Conservation (phyloP, 2,113 vertebrate genomes). For the Okapia johnstoni region DNA sequence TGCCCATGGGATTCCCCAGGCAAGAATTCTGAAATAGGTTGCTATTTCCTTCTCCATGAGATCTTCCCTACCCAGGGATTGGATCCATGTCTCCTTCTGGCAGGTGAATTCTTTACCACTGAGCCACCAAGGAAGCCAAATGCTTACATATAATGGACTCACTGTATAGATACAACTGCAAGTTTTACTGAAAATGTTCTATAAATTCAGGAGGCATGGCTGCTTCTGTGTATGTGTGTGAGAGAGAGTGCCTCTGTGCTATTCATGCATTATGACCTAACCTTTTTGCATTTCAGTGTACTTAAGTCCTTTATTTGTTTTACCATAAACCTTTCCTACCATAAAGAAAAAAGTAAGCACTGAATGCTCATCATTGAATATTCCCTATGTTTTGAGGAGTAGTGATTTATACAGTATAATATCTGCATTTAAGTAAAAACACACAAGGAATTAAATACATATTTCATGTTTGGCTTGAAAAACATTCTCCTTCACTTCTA, state of each 20-base stretch:
- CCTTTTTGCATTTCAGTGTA: neutral
- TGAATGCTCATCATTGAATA: neutral
- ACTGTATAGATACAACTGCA: neutral
- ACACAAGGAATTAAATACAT: neutral
- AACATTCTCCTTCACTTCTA: neutral
- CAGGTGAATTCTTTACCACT: no score
- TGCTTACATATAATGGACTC: neutral
- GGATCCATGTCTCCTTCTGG: no score
- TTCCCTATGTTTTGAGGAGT: neutral
- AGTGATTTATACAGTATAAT: neutral
- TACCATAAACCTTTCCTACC: neutral
- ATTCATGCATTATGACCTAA: neutral
- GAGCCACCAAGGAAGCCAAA: neutral
- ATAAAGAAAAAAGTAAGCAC: neutral
- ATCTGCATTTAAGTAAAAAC: constrained; percentile 20
- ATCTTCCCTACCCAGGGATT: no score
- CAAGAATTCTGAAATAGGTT: no score
- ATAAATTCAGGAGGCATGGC: neutral
- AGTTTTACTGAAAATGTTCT: neutral
- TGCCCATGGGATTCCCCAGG: no score
- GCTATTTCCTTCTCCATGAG: no score
- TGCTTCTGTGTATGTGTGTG: neutral
- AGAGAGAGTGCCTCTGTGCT: neutral
- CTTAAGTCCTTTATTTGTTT: neutral
- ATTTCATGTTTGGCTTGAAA: neutral